Evolutionary conservation across 2,113 vertebrate species (phyloP), one percentile per base, ranked within the genome.

Genomic region (Stomatorhinus ivindoensis): DNA sequence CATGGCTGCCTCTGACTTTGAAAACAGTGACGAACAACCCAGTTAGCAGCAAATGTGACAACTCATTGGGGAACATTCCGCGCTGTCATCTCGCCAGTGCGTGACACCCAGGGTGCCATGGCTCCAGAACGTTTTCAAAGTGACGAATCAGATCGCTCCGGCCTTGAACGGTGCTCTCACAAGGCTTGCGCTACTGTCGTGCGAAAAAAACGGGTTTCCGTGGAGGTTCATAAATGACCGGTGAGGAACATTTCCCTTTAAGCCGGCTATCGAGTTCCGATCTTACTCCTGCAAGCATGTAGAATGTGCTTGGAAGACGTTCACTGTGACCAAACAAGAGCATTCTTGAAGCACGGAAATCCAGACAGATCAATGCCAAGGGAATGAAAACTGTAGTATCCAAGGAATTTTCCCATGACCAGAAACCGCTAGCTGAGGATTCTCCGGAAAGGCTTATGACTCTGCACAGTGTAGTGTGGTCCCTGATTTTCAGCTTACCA

Each of bases 1-100:
- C 73, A 42, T 80, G 73, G 73, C 73, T 42, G 42, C 73, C 73
- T 80, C 73, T 80, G 73, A 80, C 73, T 80, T 80, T 80, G 73
- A 80, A 80, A 80, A 42, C 73, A 80, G 73, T 80, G 73, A 80
- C 73, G 73, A 42, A 42, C 73, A 80, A 19, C 15, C 73, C 73
- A 80, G 73, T 35, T 80, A 80, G 73, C 35, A 80, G 35, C 73
- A 80, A 80, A 80, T 42, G 73, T 80, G 31, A 42, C 73, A 42
- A 80, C 15, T 42, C 73, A 39, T 42, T 80, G 73, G 73, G 73
- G 73, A 80, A 19, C 35, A 19, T 80, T 42, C 35, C 73, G 11
- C 15, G 35, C 17, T 80, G 73, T 42, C 73, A 42, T 8, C 13
- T 6, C 11, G 73, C 73, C 73, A 42, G 35, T 35, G 73, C 73